Evolutionary conservation across 2,113 vertebrate species (phyloP).

Genomic region (Furnarius figulus): DNA sequence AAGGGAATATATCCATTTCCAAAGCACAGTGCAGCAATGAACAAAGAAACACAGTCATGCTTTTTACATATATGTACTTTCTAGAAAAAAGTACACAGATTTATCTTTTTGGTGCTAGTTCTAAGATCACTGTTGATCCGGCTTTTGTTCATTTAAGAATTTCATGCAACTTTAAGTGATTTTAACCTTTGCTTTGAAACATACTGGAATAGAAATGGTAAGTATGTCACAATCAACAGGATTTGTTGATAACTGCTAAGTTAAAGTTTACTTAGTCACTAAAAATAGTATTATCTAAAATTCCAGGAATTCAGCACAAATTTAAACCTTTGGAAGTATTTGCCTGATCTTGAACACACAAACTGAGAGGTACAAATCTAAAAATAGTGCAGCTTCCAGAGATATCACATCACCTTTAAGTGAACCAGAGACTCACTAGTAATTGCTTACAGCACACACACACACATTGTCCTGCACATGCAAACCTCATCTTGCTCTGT

Average conservation of each 20-base stretch:
- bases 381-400: not conserved
- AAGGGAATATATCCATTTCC: not conserved
- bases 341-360: not conserved
- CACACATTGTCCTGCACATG: not conserved
- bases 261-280: not conserved
- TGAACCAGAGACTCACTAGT: not conserved
- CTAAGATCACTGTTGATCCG: not conserved
- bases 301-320: not conserved
- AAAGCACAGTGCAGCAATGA: slow-evolving; percentile 3
- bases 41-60: not conserved
- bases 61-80: not conserved
- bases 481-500: not conserved
- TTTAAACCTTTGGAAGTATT: not conserved
- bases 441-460: not conserved
- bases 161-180: not conserved
- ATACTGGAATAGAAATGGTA: not conserved
- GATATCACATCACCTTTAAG: not conserved
- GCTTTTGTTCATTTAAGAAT: not conserved
- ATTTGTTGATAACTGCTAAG: not conserved
- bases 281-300: not conserved
- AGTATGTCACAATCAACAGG: not conserved
- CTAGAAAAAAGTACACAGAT: not conserved
- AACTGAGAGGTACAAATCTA: not conserved
- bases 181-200: not conserved
- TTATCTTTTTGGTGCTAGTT: not conserved